These are phyloP conservation scores for Parazoanthus swiftii DNA, from an alignment of 92 coral and sea anemone genomes.

Conservation along the genomic window DNA sequence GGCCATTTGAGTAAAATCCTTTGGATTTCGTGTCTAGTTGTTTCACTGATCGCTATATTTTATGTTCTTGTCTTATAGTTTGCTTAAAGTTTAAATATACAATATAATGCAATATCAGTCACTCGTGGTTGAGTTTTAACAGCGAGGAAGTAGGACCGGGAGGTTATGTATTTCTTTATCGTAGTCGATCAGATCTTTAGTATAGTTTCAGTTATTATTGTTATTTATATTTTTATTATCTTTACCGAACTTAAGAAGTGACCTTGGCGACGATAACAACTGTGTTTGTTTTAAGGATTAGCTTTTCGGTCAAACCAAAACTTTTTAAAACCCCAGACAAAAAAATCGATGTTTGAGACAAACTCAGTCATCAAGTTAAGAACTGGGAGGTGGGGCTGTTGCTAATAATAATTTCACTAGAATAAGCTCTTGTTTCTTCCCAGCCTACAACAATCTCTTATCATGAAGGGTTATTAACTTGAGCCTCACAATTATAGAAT, in stretches of 20 bases:
- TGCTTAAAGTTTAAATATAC: no score
- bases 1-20: no score
- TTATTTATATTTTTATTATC: no score
- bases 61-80: no score
- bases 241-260: neutral
- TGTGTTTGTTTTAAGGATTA: neutral
- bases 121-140: no score
- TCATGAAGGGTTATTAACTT: neutral
- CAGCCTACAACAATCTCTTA: slow-evolving; percentile 3
- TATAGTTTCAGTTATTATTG: neutral
- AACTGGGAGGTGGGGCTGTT: no score
- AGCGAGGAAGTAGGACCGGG: no score
- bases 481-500: neutral
- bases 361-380: neutral
- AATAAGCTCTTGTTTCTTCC: neutral
- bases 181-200: no score
- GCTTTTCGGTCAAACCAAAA: neutral
- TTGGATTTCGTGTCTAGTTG: no score
- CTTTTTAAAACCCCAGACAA: neutral
- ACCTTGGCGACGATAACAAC: neutral
- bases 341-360: neutral
- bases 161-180: no score
- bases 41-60: no score
- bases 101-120: no score
- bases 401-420: neutral